Conservation (phyloP, 2,888 invertebrate species). For the Sesia apiformis region DNA sequence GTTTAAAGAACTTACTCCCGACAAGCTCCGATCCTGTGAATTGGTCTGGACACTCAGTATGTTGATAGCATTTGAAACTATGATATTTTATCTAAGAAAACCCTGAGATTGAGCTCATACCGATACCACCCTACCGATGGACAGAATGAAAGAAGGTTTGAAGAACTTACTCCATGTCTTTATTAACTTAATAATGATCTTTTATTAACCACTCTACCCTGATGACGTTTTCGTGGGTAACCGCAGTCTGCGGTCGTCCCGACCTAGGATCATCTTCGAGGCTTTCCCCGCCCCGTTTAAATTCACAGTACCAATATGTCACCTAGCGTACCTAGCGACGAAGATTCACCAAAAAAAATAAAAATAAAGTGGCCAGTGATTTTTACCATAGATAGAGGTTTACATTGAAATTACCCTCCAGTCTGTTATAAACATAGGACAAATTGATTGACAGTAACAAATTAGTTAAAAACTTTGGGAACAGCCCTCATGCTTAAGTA, state of each 20-base stretch:
- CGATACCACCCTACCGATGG: slow-evolving; percentile 99
- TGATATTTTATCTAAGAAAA: neutral
- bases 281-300: no score
- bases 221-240: neutral
- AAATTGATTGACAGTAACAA: no score
- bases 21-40: slow-evolving; percentile 95
- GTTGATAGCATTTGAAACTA: no score
- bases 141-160: slow-evolving; percentile 97
- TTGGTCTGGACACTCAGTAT: slow-evolving; percentile 90
- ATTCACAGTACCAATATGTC: no score
- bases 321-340: no score
- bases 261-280: no score
- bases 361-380: neutral
- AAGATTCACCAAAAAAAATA: neutral
- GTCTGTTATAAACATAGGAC: no score
- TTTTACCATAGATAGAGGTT: no score
- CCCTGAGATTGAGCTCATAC: slow-evolving; percentile 98
- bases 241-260: neutral
- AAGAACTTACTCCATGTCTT: slow-evolving; percentile 84
- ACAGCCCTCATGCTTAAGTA: no score
- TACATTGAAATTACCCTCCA: no score
- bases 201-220: neutral
- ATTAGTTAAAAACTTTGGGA: no score
- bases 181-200: neutral
- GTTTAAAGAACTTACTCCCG: slow-evolving; percentile 94